Evolutionary conservation across 2,113 vertebrate genomes (phyloP), one percentile per base, ranked within the genome.

Genomic region (Chunga burmeisteri): DNA sequence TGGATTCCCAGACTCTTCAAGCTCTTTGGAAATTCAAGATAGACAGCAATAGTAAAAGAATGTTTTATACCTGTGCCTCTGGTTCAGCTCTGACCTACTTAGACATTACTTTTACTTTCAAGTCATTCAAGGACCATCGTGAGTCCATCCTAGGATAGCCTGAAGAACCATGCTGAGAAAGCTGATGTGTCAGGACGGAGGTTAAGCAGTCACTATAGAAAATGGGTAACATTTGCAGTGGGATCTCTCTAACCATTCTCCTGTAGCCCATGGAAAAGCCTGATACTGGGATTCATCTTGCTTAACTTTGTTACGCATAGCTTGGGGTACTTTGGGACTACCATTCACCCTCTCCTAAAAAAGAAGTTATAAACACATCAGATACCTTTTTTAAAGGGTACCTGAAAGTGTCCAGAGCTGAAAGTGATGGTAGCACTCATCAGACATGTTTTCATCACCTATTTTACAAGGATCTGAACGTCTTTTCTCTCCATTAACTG

Each of bases 51-150:
- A 71, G 14, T 25, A 58, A 34, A 81, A 7, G 2, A 58, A 71
- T 63, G 38, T 55, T 85, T 44, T 58, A 38, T 61, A 40, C 9
- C 44, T 29, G 5, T 1, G 1, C 42, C 19, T 88, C 42, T 91
- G 34, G 27, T 86, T 74, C 66, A 3, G 16, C 52, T 82, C 74
- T 84, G 70, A 67, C 38, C n/a, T 50, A 63, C 47, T 82, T 55
- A 58, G 50, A 49, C 22, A 22, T 34, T 36, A 49, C 21, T 84
- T 84, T 18, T 9, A 27, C 14, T 58, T 87, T 53, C 46, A 81
- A 13, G 32, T 85, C 22, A n/a, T 50, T 86, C 62, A 82, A 55
- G 66, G n/a, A 93, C 11, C n/a, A 25, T 4, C 0, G 0, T 49
- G 73, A 58, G 20, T 30, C 50, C 36, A 44, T 34, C 23, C 55